Conservation (phyloP, 2,888 invertebrate genomes). For the Eristalis arbustorum region DNA sequence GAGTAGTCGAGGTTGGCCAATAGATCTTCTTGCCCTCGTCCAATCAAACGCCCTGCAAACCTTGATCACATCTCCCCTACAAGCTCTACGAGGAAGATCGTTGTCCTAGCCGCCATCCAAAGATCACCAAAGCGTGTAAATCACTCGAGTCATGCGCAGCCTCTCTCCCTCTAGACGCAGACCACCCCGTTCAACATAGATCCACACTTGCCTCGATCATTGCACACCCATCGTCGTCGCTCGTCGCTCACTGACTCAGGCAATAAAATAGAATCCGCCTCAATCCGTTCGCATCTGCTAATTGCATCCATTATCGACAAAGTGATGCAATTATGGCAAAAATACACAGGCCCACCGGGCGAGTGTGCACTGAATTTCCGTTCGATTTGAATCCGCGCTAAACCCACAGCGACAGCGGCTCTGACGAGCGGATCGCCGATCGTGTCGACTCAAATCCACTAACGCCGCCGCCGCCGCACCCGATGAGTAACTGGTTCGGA, state of each 20-base stretch:
- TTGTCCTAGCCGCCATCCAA: not conserved
- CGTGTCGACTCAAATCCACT: conserved; percentile 20
- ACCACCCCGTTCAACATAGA: not conserved
- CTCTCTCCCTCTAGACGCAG: not conserved
- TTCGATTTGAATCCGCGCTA: conserved; percentile 43
- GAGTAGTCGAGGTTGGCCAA: too few relatives aligned
- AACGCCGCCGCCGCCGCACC: conserved; percentile 25
- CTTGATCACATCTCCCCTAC: too few relatives aligned
- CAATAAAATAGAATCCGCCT: not conserved
- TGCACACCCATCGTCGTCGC: not conserved
- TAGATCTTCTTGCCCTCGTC: too few relatives aligned
- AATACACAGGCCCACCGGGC: conserved; percentile 14
- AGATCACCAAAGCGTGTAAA: not conserved
- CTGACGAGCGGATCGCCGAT: not conserved
- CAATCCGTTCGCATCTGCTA: conserved; percentile 13
- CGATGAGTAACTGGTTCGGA: conserved; percentile 65
- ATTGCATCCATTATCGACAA: conserved; percentile 45
- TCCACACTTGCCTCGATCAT: conserved; percentile 33
- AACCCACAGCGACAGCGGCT: not conserved
- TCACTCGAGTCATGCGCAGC: not conserved
- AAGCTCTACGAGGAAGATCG: not conserved
- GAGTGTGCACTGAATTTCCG: conserved; percentile 25
- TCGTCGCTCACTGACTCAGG: not conserved
- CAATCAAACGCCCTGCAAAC: too few relatives aligned
- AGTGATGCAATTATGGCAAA: conserved; percentile 40